Evolutionary conservation across 2,113 vertebrate genomes (phyloP).

Genomic region (Psilopogon haemacephalus): DNA sequence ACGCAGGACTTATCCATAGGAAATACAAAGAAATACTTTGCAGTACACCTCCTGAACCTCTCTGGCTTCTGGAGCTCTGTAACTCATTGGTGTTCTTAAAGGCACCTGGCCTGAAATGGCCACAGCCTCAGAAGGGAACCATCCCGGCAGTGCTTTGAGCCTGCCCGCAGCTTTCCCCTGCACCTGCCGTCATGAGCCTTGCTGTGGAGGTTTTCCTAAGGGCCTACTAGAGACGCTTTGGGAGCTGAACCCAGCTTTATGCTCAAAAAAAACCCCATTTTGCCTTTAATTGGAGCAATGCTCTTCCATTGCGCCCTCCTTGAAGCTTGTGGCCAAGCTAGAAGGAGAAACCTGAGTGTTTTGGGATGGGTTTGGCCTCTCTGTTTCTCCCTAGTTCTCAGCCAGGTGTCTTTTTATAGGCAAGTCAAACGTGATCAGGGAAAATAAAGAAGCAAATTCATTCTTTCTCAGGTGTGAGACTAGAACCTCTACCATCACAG

Average conservation of each 20-base stretch:
- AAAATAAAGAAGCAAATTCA: background rate
- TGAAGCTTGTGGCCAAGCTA: background rate
- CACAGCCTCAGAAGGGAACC: too few relatives aligned
- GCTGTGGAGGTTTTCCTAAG: accelerated
- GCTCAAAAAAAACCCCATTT: background rate
- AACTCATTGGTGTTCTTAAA: too few relatives aligned
- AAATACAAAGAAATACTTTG: too few relatives aligned
- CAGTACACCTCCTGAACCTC: too few relatives aligned
- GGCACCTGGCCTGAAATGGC: too few relatives aligned
- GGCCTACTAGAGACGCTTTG: background rate
- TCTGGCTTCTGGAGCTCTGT: too few relatives aligned
- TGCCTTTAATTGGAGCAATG: background rate
- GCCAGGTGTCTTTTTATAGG: background rate
- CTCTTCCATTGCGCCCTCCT: background rate
- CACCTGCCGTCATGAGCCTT: background rate
- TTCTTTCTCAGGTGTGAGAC: background rate
- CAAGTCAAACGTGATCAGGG: background rate
- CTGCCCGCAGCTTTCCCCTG: accelerated
- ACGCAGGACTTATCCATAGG: too few relatives aligned
- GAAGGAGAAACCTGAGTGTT: background rate
- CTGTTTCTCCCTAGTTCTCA: background rate
- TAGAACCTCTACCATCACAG: background rate
- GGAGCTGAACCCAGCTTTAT: background rate
- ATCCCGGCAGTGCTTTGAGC: accelerated
- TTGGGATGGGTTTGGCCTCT: background rate